Percentiles rank a stretch among this genome's conserved stretches.
These are phyloP conservation scores for Nebria ingens DNA, from an alignment of 1,140 invertebrate genomes.

Conservation along the genomic window DNA sequence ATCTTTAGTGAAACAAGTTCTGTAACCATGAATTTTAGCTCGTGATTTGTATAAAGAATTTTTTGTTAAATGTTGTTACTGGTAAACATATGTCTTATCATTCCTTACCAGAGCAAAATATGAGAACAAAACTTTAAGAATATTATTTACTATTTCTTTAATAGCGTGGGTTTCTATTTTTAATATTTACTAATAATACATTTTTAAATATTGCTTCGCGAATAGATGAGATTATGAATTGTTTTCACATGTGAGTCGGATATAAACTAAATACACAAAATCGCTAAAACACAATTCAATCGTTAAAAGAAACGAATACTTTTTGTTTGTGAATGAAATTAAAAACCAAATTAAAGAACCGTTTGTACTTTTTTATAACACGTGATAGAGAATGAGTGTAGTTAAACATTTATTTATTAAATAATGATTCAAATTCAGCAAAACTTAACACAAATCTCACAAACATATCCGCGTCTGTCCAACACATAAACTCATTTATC, in stretches of 20 bases:
- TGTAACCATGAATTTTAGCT: conserved; percentile 8
- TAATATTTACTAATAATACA: not conserved
- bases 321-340: too few species aligned
- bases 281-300: too few species aligned
- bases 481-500: not conserved
- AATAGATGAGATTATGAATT: not conserved
- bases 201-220: not conserved
- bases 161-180: too few species aligned
- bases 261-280: too few species aligned
- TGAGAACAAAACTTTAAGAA: not conserved
- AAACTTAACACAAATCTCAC: not conserved
- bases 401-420: not conserved
- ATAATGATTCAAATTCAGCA: not conserved
- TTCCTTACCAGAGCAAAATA: conserved; percentile 17
- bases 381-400: conserved; percentile 2
- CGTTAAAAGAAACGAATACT: too few species aligned
- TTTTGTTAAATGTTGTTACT: conserved; percentile 14
- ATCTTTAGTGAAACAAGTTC: not conserved
- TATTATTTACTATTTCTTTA: conserved; percentile 6
- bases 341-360: too few species aligned
- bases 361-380: conserved; percentile 6
- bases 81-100: conserved; percentile 19
- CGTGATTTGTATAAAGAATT: conserved; percentile 6
- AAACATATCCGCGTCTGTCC: not conserved
- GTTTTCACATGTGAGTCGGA: not conserved